Conservation (phyloP, 2,113 vertebrate genomes). For the Corythoichthys intestinalis region DNA sequence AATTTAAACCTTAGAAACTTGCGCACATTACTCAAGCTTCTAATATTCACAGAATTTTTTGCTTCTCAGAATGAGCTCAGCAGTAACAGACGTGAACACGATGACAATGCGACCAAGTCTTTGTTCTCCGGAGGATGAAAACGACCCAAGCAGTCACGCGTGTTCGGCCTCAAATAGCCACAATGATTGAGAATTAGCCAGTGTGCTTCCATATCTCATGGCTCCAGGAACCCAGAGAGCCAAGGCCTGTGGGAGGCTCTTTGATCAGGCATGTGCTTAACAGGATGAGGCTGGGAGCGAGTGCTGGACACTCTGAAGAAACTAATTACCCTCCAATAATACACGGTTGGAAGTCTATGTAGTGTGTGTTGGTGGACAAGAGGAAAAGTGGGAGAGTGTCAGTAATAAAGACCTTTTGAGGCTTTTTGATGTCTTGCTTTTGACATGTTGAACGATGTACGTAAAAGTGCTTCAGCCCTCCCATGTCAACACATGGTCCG, state of each 20-base stretch:
- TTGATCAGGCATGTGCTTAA: constrained; percentile 64
- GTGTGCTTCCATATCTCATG: constrained; percentile 5
- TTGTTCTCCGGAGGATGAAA: constrained; percentile 29
- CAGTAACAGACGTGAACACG: neutral
- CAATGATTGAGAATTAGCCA: constrained; percentile 54
- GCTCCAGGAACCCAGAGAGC: constrained; percentile 30
- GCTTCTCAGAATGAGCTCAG: constrained; percentile 8
- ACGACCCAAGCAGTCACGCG: constrained; percentile 28
- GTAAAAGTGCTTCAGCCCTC: constrained; percentile 27
- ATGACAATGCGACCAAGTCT: constrained; percentile 29
- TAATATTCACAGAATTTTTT: neutral
- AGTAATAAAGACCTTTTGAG: constrained; percentile 37
- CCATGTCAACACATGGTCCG: constrained; percentile 5
- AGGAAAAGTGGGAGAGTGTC: constrained; percentile 25
- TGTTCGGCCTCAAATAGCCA: constrained; percentile 40
- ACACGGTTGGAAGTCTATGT: constrained; percentile 36
- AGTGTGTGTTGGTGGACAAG: constrained; percentile 26
- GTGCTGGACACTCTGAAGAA: constrained; percentile 48
- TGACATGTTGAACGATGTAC: constrained; percentile 47
- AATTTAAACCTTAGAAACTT: neutral
- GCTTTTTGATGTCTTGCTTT: constrained; percentile 46
- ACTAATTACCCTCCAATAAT: constrained; percentile 63
- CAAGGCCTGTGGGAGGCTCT: constrained; percentile 33
- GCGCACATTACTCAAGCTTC: neutral
- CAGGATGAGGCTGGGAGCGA: constrained; percentile 47